These are phyloP conservation scores for Clarias fuscus DNA, from an alignment of 2,797 vertebrate species.

Conservation along the genomic window DNA sequence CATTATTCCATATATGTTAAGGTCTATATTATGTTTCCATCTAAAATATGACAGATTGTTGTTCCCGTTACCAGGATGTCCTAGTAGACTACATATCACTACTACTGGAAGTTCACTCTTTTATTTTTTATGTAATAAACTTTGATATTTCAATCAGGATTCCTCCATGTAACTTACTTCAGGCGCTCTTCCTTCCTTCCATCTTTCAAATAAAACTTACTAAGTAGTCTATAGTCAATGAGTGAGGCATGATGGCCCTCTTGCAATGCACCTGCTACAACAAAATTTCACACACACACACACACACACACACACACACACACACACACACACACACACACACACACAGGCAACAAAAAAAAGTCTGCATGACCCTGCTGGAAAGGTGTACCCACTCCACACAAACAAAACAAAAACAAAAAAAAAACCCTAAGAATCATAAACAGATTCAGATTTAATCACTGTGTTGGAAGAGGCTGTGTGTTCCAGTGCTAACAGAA, in stretches of 20 bases:
- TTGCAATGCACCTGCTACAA: constrained; percentile 77
- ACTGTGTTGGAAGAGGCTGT: background rate
- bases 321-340: constrained; percentile 62
- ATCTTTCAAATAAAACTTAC: constrained; percentile 67
- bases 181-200: constrained; percentile 57
- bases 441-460: background rate
- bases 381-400: constrained; percentile 70
- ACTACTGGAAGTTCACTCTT: background rate
- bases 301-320: constrained; percentile 65
- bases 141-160: constrained; percentile 7
- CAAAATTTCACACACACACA: constrained; percentile 68
- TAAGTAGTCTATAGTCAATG: constrained; percentile 70
- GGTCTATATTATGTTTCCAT: background rate
- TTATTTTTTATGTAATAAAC: constrained; percentile 17
- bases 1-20: background rate
- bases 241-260: constrained; percentile 69
- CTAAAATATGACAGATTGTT: background rate
- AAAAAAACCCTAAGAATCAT: background rate
- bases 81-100: background rate
- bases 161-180: constrained; percentile 42
- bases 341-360: constrained; percentile 62
- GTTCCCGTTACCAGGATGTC: background rate
- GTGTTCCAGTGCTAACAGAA: background rate
- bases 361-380: constrained; percentile 69
- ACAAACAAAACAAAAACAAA: background rate